Evolutionary conservation across 2,888 invertebrate species (phyloP), one percentile per base, ranked within the genome.

Genomic region (Bedellia somnulentella): DNA sequence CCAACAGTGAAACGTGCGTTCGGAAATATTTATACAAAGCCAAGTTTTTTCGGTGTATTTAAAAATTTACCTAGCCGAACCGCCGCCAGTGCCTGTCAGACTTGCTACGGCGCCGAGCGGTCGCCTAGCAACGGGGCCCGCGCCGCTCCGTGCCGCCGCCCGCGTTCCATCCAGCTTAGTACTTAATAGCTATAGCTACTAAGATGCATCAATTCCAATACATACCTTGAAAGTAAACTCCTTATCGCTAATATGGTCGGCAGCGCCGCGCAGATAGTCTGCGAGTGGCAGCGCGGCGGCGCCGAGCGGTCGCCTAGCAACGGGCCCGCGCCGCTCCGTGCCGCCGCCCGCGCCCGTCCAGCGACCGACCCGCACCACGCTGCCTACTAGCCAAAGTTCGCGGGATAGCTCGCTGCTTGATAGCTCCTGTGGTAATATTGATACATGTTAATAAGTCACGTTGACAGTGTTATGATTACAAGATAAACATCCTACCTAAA

Each of bases 91-190:
- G n/a, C n/a, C n/a, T n/a, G n/a, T n/a, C n/a, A n/a, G n/a, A n/a
- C n/a, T n/a, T n/a, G 90, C 90, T 2, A 91, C 94, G 23, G 93
- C 90, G 0, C 93, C 95, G 47, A 91, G 85, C 0, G 95, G 95
- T 36, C 94, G 75, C 35, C 86, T 78, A 32, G 86, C 89, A 5
- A 75, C 63, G 0, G 71, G n/a, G 71, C 0, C 70, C 71, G 39
- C 68, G 42, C 37, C 75, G 35, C 55, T 66, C 59, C 13, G 60
- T 46, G 36, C 56, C 49, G 36, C 56, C 50, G 9, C 63, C 68
- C 1, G 63, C 67, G 4, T n/a, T 70, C 71, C 10, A 90, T 80
- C 81, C 93, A 91, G 47, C 88, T n/a, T n/a, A n/a, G n/a, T n/a
- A n/a, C n/a, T n/a, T n/a, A n/a, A n/a, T n/a, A n/a, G n/a, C n/a